Base-by-base conservation (phyloP, 2,888 invertebrate species). In the Diarsia brunnea region DNA sequence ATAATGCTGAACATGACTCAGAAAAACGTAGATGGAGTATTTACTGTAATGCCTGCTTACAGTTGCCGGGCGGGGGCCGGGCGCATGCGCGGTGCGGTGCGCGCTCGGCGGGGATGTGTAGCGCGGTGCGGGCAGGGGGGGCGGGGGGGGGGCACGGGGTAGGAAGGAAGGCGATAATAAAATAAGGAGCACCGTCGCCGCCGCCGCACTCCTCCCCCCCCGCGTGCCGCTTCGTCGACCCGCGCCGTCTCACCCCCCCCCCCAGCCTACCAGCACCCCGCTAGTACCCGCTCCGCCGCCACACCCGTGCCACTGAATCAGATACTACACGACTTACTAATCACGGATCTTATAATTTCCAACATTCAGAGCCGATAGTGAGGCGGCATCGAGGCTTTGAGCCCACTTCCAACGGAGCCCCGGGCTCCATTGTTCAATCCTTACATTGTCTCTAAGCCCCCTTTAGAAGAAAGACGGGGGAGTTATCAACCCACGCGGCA, bases 121-220 rank as follows among this genome's bases (percentile, higher is more conserved):
- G 87, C 88, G 89, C 76, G 73, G 14, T 47, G 63, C 51, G 84
- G 14, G 24, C 31, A 4, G 69, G 67, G 68, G 70, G 60, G 69
- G 68, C 73, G 16, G 12, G 19, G 84, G 72, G 69, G 73, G 74
- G 58, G 74, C 60, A 51, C 73, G 78, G 78, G 84, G 81, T 87
- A 79, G 87, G 90, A 87, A 89, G 92, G 92, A 90, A 91, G 90
- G 90, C 87, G 92, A 89, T 93, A 92, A 92, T 92, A 92, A 92
- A 93, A 92, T 92, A 92, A 92, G 91, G 88, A 88, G 87, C 86
- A 76, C 87, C 87, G 81, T 85, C 85, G 84, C 78, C 81, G 84
- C 76, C 81, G 75, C 86, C 88, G 78, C 74, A 49, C 73, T 60
- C 80, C 85, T 74, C 72, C 66, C 10, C 78, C 76, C 73, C 76